Conservation (phyloP, 1,140 invertebrate species). For the Mycetomoellerius zeteki region DNA sequence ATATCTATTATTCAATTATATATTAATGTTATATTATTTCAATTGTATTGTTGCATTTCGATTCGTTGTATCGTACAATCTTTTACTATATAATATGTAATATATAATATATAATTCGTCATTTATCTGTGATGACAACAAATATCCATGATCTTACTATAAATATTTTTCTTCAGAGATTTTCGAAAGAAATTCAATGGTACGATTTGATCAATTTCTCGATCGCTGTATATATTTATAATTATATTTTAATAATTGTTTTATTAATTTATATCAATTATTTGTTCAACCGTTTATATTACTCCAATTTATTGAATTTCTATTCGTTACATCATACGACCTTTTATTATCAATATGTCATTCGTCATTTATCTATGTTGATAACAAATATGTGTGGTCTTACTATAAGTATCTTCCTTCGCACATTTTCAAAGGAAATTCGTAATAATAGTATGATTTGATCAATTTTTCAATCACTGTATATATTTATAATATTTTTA, state of each 20-base stretch:
- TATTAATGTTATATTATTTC: not conserved
- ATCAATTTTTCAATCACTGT: not conserved
- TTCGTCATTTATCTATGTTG: no score
- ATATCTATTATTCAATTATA: no score
- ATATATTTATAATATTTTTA: not conserved
- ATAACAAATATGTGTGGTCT: not conserved
- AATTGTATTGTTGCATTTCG: not conserved
- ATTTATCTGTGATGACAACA: not conserved
- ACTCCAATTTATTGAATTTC: not conserved
- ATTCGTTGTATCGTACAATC: slow-evolving; percentile 94
- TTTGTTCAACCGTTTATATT: not conserved
- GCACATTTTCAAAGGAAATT: not conserved
- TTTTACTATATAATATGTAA: slow-evolving; percentile 90
- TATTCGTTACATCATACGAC: slow-evolving; percentile 94
- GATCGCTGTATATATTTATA: not conserved
- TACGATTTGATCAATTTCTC: not conserved
- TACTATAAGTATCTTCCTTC: not conserved
- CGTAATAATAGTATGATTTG: not conserved
- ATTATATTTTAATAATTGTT: not conserved
- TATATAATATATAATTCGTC: no score
- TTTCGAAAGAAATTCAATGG: not conserved
- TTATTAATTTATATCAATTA: slow-evolving; percentile 4
- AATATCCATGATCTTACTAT: not conserved
- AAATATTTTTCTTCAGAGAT: not conserved
- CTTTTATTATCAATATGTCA: slow-evolving; percentile 87